Evolutionary conservation across 1,140 invertebrate genomes (phyloP).

Genomic region (Orius insidiosus): DNA sequence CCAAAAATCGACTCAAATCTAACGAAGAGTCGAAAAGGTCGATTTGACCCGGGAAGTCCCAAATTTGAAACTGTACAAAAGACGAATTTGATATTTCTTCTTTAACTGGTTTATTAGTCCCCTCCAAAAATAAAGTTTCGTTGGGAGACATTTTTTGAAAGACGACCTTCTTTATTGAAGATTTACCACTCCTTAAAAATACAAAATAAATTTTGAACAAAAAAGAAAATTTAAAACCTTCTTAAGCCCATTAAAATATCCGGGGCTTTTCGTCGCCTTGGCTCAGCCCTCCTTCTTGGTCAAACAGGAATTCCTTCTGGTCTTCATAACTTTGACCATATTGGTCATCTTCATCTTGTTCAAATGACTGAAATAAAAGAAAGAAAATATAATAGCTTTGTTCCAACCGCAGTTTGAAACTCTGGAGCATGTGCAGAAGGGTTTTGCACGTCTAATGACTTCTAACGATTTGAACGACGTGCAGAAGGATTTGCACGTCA

Average conservation of each 20-base stretch:
- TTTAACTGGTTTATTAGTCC: slow-evolving; percentile 96
- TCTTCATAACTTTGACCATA: slow-evolving; percentile 39
- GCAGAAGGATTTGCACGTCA: too few species aligned
- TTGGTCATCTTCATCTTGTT: slow-evolving; percentile 27
- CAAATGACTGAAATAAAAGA: slow-evolving; percentile 18
- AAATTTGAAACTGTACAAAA: slow-evolving; percentile 99
- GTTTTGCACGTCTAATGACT: too few species aligned
- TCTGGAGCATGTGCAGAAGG: too few species aligned
- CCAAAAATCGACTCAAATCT: slow-evolving; percentile 92
- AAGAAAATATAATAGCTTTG: too few species aligned
- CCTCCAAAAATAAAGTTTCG: slow-evolving; percentile 97
- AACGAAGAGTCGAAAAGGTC: slow-evolving; percentile 94
- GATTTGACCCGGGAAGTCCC: slow-evolving; percentile 97
- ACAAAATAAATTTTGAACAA: slow-evolving; percentile 19
- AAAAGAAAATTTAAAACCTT: slow-evolving; percentile 39
- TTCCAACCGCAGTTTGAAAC: too few species aligned
- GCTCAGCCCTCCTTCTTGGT: slow-evolving; percentile 37
- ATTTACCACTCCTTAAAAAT: slow-evolving; percentile 97
- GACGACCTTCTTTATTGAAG: slow-evolving; percentile 99
- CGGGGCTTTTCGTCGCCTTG: slow-evolving; percentile 50
- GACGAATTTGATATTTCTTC: slow-evolving; percentile 94
- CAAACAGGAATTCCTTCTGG: slow-evolving; percentile 83
- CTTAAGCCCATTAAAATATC: slow-evolving; percentile 86
- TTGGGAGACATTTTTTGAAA: slow-evolving; percentile 99
- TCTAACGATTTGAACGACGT: too few species aligned